Percentiles rank a stretch among this genome's conserved stretches.
Conservation (phyloP, 2,888 invertebrate genomes). For the Digitonthophagus gazella region DNA sequence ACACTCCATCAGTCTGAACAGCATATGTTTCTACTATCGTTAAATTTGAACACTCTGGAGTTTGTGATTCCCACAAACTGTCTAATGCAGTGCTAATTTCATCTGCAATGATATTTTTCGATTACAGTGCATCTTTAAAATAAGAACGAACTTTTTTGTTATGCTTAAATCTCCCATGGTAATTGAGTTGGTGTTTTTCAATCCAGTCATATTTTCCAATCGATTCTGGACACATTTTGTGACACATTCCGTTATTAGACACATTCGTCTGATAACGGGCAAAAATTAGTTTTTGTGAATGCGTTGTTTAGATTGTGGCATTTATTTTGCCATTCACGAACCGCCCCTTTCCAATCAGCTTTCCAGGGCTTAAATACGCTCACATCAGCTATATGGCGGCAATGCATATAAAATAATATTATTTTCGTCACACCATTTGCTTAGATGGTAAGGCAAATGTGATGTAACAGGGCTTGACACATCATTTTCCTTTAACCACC, state of each 20-base stretch:
- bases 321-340: too few species aligned
- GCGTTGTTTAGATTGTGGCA: too few species aligned
- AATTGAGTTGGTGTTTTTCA: background rate
- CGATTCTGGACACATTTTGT: background rate
- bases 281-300: too few species aligned
- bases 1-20: too few species aligned
- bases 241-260: too few species aligned
- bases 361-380: too few species aligned
- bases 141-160: background rate
- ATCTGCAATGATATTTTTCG: background rate
- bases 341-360: too few species aligned
- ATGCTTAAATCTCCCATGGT: too few species aligned
- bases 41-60: too few species aligned
- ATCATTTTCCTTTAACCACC: background rate
- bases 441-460: background rate
- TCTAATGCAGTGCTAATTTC: background rate
- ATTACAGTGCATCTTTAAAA: background rate
- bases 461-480: background rate
- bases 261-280: too few species aligned
- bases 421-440: constrained; percentile 18
- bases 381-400: too few species aligned
- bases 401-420: constrained; percentile 37
- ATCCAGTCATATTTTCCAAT: background rate
- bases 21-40: too few species aligned
- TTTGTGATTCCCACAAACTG: background rate